These are phyloP conservation scores for Nestor notabilis DNA, from an alignment of 2,113 vertebrate species.

Conservation along the genomic window DNA sequence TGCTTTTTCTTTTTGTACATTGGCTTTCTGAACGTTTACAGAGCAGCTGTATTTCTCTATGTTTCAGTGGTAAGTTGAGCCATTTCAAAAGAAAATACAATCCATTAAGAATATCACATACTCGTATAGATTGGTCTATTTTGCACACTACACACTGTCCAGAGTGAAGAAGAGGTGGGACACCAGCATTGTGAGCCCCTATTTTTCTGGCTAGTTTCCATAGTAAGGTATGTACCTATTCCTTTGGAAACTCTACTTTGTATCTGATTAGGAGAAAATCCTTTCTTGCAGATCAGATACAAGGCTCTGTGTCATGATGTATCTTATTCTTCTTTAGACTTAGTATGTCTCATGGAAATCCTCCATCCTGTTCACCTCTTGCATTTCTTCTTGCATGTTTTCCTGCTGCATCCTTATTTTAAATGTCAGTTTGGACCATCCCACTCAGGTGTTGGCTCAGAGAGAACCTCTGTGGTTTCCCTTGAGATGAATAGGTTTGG, in stretches of 20 bases:
- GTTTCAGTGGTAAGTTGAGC: neutral
- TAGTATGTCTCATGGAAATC: neutral
- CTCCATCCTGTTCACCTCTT: neutral
- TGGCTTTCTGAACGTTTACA: neutral
- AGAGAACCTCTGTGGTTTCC: neutral
- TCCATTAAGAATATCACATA: neutral
- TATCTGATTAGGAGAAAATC: neutral
- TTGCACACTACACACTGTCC: neutral
- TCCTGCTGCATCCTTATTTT: neutral
- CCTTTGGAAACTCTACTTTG: neutral
- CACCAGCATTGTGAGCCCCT: neutral
- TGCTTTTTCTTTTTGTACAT: neutral
- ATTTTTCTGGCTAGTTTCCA: neutral
- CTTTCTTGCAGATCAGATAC: neutral
- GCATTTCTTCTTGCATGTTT: neutral
- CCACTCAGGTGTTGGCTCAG: neutral
- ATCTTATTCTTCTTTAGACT: neutral
- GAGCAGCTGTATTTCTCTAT: neutral
- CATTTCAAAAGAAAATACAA: neutral
- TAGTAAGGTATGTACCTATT: neutral
- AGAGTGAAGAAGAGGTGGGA: neutral
- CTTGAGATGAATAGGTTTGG: neutral
- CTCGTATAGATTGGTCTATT: neutral
- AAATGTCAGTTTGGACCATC: neutral
- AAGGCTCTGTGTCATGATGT: neutral